These are phyloP conservation scores for Agrotis ipsilon DNA, from an alignment of 2,888 invertebrate species.

Conservation along the genomic window DNA sequence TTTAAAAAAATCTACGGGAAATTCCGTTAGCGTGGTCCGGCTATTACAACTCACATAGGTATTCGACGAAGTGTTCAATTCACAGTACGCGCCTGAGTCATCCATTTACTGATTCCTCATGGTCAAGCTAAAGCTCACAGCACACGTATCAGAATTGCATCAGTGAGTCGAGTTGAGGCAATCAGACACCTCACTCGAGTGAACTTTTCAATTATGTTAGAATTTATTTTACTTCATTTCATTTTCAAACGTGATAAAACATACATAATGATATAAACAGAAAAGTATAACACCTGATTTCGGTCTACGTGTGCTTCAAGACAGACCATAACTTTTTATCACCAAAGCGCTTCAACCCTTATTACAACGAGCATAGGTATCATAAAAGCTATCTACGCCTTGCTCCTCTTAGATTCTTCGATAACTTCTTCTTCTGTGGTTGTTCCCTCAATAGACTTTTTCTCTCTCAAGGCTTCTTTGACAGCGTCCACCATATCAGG, in stretches of 20 bases:
- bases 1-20: too few species aligned
- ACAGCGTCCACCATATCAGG: slow-evolving; percentile 92
- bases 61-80: neutral
- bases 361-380: slow-evolving; percentile 20
- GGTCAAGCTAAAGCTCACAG: neutral
- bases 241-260: neutral
- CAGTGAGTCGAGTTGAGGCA: neutral
- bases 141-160: neutral
- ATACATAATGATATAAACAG: neutral
- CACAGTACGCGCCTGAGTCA: neutral
- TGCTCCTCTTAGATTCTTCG: slow-evolving; percentile 86
- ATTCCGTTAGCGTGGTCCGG: too few species aligned
- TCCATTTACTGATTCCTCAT: slow-evolving; percentile 4
- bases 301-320: neutral
- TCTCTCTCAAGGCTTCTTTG: slow-evolving; percentile 90
- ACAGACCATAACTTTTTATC: slow-evolving; percentile 10
- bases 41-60: too few species aligned
- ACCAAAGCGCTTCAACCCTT: slow-evolving; percentile 49
- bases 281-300: neutral
- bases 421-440: slow-evolving; percentile 78
- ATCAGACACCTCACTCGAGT: neutral
- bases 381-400: slow-evolving; percentile 74
- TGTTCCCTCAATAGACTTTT: slow-evolving; percentile 79
- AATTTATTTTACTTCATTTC: neutral
- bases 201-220: neutral